These are phyloP conservation scores for Myotis pilosus DNA, from an alignment of 2,797 vertebrate genomes.

Conservation along the genomic window DNA sequence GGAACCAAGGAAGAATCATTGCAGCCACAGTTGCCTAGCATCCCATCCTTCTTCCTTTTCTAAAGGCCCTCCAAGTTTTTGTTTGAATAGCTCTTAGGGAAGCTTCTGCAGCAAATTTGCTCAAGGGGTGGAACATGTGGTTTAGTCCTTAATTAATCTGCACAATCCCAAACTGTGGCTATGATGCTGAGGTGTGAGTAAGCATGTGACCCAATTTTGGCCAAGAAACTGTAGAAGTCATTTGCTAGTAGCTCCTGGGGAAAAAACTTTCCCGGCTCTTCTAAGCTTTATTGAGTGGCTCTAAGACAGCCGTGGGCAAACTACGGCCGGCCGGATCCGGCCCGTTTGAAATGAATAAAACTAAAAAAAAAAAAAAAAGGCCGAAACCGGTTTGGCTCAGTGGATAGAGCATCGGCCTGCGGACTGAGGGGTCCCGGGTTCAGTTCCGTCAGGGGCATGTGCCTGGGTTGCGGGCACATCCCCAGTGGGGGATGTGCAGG, in stretches of 20 bases:
- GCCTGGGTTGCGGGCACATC: no score
- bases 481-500: no score
- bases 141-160: background rate
- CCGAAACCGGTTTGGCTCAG: no score
- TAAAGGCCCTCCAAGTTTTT: background rate
- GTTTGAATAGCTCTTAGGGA: background rate
- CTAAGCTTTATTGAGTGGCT: background rate
- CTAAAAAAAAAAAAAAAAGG: no score
- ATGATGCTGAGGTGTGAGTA: background rate
- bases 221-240: background rate
- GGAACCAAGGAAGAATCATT: background rate
- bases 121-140: background rate
- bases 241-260: background rate
- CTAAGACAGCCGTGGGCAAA: background rate
- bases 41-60: background rate
- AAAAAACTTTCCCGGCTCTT: background rate
- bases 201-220: background rate
- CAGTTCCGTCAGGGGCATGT: no score
- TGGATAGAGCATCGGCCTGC: no score
- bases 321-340: no score
- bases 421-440: no score
- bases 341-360: no score
- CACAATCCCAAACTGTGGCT: background rate
- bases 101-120: background rate
- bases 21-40: background rate